Evolutionary conservation across 2,113 vertebrate genomes (phyloP).

Genomic region (Microtus oregoni): DNA sequence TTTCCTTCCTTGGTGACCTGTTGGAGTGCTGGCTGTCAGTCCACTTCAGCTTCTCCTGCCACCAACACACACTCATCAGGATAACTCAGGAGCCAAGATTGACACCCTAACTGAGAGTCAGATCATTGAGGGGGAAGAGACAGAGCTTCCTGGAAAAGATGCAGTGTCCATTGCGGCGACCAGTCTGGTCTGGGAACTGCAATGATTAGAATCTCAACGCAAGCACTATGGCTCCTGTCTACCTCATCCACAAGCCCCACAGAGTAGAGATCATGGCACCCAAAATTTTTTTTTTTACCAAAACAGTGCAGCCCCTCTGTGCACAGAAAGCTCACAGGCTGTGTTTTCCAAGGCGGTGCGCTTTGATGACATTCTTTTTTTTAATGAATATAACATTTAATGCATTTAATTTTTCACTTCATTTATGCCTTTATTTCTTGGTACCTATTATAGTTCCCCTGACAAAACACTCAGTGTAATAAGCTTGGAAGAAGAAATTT

Average conservation of each 20-base stretch:
- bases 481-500: constrained; percentile 27
- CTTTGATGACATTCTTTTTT: not conserved
- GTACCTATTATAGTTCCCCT: not conserved
- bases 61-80: not conserved
- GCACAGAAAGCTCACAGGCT: accelerated
- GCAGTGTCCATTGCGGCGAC: accelerated
- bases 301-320: accelerated
- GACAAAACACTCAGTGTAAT: constrained; percentile 10
- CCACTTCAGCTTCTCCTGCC: not conserved
- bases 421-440: constrained; percentile 41
- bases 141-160: not conserved
- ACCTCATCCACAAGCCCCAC: not conserved
- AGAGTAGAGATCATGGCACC: accelerated
- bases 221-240: accelerated
- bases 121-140: not conserved
- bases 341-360: not conserved
- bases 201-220: not conserved
- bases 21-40: not conserved
- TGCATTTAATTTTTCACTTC: constrained; percentile 34
- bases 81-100: not conserved
- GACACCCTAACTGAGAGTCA: not conserved
- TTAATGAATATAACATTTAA: not conserved
- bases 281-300: not conserved
- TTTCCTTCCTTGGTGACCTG: not conserved
- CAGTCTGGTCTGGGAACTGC: not conserved